phyloP scores from a whole-genome alignment of 2,888 invertebrate genomes.

The Noctua comes region DNA sequence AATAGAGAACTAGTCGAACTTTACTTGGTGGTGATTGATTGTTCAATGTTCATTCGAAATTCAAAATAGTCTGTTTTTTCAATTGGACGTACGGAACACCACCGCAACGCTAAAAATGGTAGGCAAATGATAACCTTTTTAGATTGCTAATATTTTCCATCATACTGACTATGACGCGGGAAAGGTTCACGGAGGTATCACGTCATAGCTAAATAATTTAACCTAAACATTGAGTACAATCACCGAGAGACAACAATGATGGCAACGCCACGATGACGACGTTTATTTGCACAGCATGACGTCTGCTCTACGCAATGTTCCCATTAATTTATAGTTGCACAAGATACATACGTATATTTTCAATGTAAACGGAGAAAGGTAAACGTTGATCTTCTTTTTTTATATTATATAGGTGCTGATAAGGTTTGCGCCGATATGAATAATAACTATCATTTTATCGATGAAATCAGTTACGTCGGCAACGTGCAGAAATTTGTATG shows the following conservation, averaged over 20 bases:
- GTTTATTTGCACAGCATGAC: conserved; percentile 70
- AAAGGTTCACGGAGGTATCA: conserved; percentile 17
- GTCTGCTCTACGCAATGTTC: conserved; percentile 51
- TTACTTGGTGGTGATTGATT: neutral
- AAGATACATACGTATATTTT: conserved; percentile 15
- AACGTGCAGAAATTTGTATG: conserved; percentile 8
- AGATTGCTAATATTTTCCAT: conserved; percentile 23
- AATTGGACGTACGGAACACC: neutral
- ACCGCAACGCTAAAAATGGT: neutral
- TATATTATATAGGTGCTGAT: conserved; percentile 28
- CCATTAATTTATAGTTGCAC: conserved; percentile 25
- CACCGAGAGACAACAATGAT: conserved; percentile 58
- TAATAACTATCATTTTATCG: conserved; percentile 43
- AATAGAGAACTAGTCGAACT: neutral
- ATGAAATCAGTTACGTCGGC: conserved; percentile 30
- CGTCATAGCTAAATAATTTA: conserved; percentile 36
- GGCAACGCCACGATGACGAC: conserved; percentile 63
- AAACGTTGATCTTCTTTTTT: conserved; percentile 23
- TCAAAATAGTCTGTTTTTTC: neutral
- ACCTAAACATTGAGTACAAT: conserved; percentile 17
- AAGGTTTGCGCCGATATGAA: conserved; percentile 18
- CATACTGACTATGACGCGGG: neutral
- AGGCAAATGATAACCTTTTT: neutral
- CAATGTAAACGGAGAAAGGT: conserved; percentile 33
- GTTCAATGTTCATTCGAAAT: neutral